Percentiles rank a stretch among this genome's conserved stretches.
These are phyloP conservation scores for Vimba vimba DNA, from an alignment of 2,113 vertebrate genomes.

Conservation along the genomic window DNA sequence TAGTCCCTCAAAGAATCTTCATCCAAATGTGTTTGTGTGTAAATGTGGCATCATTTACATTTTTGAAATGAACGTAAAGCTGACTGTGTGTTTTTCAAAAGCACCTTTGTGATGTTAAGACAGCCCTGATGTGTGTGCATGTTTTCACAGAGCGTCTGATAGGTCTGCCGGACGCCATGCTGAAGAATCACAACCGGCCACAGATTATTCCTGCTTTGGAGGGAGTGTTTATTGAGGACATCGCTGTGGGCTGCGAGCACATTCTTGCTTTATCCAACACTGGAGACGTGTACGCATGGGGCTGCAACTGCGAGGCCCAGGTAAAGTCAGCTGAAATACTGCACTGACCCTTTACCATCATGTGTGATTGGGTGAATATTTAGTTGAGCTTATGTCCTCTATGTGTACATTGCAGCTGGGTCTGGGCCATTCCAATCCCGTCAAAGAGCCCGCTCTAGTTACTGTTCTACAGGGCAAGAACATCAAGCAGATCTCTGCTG, in stretches of 20 bases:
- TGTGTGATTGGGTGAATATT: neutral
- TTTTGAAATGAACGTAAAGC: neutral
- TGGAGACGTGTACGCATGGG: constrained; percentile 80
- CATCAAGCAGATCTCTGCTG: constrained; percentile 79
- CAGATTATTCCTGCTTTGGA: constrained; percentile 79
- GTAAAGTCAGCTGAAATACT: constrained; percentile 56
- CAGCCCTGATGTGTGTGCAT: neutral
- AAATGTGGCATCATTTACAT: neutral
- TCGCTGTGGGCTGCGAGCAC: constrained; percentile 80
- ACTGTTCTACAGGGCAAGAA: constrained; percentile 75
- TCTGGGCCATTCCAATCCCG: constrained; percentile 75
- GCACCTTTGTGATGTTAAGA: neutral
- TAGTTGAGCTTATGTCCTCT: constrained; percentile 18
- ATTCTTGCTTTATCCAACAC: constrained; percentile 76
- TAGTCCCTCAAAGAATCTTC: constrained; percentile 47
- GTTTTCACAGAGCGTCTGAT: constrained; percentile 75
- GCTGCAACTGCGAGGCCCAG: constrained; percentile 83
- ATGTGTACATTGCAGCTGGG: constrained; percentile 70
- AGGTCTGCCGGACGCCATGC: constrained; percentile 79
- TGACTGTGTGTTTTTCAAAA: neutral
- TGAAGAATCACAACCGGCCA: constrained; percentile 78
- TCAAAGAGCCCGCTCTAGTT: constrained; percentile 77
- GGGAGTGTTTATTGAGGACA: constrained; percentile 77
- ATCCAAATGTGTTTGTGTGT: neutral
- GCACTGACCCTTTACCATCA: neutral